phyloP scores from a whole-genome alignment of 2,113 vertebrate species.

The Heliornis fulica region DNA sequence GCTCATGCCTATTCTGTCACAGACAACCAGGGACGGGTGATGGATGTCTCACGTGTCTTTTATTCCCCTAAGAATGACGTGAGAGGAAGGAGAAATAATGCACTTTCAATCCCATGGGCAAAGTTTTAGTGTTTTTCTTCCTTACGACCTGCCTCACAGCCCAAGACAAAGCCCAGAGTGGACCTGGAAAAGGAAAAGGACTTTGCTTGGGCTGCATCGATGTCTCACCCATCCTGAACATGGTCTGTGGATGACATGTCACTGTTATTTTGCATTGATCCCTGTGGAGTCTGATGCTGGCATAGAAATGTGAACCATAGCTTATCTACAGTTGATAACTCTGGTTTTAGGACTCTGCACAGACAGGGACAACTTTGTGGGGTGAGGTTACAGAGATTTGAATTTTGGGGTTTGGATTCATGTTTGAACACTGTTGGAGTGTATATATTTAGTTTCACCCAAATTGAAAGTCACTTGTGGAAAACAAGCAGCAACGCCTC shows the following conservation, averaged over 20 bases:
- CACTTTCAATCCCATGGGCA: background rate
- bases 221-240: background rate
- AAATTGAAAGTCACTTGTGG: background rate
- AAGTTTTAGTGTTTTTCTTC: background rate
- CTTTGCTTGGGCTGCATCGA: background rate
- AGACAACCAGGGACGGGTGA: background rate
- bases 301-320: background rate
- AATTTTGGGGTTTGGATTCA: background rate
- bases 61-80: background rate
- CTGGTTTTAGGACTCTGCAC: background rate
- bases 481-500: background rate
- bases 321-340: background rate
- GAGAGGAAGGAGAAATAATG: background rate
- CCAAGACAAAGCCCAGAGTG: background rate
- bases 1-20: background rate
- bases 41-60: background rate
- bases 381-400: background rate
- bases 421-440: background rate
- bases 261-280: background rate
- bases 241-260: background rate
- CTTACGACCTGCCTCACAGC: background rate
- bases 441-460: background rate
- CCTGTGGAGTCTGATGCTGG: background rate
- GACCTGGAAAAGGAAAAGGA: background rate
- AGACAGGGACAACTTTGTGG: background rate